phyloP scores from a whole-genome alignment of 2,888 invertebrate species.

The Hirudinaria manillensis region DNA sequence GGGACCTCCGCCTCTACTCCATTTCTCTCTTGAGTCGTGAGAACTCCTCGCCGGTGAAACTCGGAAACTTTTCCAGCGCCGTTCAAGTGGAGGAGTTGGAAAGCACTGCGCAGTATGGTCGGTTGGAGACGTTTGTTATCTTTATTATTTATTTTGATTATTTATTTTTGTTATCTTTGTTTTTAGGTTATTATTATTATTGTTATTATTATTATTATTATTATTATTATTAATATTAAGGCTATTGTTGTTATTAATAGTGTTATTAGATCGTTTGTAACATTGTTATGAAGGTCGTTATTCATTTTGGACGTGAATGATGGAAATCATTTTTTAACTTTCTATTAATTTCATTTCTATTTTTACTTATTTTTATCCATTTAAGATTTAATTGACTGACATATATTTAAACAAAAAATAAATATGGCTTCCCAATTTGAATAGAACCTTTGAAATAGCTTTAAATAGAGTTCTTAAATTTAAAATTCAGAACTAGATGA shows the following conservation, averaged over 20 bases:
- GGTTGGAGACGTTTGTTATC: neutral
- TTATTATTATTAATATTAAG: too few species aligned
- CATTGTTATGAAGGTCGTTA: too few species aligned
- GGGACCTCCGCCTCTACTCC: conserved; percentile 94
- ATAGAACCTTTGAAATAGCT: too few species aligned
- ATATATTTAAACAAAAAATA: neutral
- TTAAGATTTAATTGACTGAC: neutral
- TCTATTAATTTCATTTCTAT: too few species aligned
- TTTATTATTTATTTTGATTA: too few species aligned
- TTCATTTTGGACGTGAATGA: too few species aligned
- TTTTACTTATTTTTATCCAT: neutral
- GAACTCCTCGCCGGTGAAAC: conserved; percentile 94
- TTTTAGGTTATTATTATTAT: too few species aligned
- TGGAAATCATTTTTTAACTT: too few species aligned
- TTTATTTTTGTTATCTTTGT: neutral
- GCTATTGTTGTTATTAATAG: too few species aligned
- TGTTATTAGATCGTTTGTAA: too few species aligned
- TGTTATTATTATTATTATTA: too few species aligned
- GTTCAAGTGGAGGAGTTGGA: conserved; percentile 61
- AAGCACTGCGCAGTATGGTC: conserved; percentile 11
- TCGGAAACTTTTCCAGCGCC: conserved; percentile 94
- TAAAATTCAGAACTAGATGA: neutral
- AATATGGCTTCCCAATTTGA: too few species aligned
- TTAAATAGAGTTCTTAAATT: neutral
- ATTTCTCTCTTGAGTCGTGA: conserved; percentile 88